Conservation (phyloP, 2,113 vertebrate species). For the Tupaia tana region DNA sequence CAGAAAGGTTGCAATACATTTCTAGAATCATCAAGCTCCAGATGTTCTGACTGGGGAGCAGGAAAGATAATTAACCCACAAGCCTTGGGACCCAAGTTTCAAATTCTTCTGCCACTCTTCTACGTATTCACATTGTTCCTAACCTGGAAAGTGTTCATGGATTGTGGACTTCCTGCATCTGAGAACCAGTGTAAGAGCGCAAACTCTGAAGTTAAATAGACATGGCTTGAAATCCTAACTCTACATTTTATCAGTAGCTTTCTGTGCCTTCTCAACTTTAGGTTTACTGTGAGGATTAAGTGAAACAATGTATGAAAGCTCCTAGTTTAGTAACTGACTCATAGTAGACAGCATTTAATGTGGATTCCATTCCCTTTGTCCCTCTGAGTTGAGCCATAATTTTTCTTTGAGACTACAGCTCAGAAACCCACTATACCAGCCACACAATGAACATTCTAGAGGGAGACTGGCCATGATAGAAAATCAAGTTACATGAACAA, state of each 20-base stretch:
- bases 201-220: not conserved
- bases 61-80: not conserved
- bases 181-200: not conserved
- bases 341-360: not conserved
- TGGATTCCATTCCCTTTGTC: not conserved
- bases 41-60: not conserved
- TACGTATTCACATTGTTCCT: not conserved
- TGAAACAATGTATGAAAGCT: not conserved
- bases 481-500: not conserved
- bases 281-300: not conserved
- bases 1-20: not conserved
- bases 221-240: not conserved
- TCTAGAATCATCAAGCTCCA: not conserved
- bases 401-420: not conserved
- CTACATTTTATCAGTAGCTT: not conserved
- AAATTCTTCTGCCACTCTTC: not conserved
- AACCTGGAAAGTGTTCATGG: not conserved
- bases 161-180: not conserved
- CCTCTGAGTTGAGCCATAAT: not conserved
- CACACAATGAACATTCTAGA: not conserved
- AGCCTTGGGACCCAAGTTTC: not conserved
- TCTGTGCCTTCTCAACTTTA: not conserved
- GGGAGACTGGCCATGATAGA: not conserved
- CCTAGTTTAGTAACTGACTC: not conserved
- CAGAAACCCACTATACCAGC: not conserved